Evolutionary conservation across 1,140 invertebrate genomes (phyloP).

Genomic region (Ceratoteleas bidentatus): DNA sequence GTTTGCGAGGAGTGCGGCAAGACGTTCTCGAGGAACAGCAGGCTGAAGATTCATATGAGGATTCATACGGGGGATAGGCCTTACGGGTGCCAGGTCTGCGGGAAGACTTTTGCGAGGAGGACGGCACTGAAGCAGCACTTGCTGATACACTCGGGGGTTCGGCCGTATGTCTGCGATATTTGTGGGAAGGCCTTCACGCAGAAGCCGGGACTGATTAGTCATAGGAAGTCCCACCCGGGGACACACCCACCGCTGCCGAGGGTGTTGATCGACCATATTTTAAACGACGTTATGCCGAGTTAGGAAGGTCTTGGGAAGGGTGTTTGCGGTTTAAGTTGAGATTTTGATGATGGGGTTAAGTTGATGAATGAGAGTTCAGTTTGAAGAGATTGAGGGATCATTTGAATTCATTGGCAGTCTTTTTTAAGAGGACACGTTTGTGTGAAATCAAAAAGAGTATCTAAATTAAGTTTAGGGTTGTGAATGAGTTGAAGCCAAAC

Average conservation of each 20-base stretch:
- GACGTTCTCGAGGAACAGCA: conserved; percentile 82
- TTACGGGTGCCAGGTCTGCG: conserved; percentile 84
- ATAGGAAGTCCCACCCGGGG: conserved; percentile 84
- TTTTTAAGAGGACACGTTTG: too few relatives aligned
- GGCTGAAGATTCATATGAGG: conserved; percentile 84
- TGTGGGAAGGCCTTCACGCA: conserved; percentile 90
- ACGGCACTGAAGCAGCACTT: conserved; percentile 84
- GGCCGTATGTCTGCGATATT: conserved; percentile 90
- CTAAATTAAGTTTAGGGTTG: too few relatives aligned
- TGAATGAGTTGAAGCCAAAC: too few relatives aligned
- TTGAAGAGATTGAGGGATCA: too few relatives aligned
- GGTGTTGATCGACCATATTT: conserved; percentile 77
- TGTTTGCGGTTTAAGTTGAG: too few relatives aligned
- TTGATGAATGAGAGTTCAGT: too few relatives aligned
- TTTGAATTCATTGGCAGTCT: too few relatives aligned
- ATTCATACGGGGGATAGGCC: conserved; percentile 84
- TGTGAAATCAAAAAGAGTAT: too few relatives aligned
- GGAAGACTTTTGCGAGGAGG: conserved; percentile 81
- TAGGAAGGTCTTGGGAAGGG: conserved; percentile 3
- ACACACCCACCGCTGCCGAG: conserved; percentile 76
- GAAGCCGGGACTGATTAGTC: conserved; percentile 84
- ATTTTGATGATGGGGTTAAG: too few relatives aligned
- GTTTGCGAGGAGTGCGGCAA: conserved; percentile 84
- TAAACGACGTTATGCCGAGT: conserved; percentile 73
- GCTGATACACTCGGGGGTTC: conserved; percentile 90